Evolutionary conservation across 1,140 invertebrate genomes (phyloP).

Genomic region (Oscheius sp.): DNA sequence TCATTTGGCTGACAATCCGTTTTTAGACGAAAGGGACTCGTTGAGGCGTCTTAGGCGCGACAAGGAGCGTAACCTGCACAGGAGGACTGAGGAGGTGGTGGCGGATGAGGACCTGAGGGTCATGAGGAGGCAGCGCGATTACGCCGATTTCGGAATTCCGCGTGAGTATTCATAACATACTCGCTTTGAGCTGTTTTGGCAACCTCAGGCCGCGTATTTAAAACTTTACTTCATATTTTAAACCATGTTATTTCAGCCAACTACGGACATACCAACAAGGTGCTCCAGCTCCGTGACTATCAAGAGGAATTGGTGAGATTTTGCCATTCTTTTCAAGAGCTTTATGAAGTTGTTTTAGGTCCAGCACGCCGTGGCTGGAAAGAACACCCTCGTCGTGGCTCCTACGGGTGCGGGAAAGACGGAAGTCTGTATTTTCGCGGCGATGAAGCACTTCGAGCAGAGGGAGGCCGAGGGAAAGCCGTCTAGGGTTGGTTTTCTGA

Average conservation of each 20-base stretch:
- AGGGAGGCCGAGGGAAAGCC: neutral
- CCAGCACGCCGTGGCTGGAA: constrained; percentile 17
- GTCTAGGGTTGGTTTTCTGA: neutral
- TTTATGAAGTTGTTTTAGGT: neutral
- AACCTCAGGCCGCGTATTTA: no score
- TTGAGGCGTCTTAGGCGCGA: no score
- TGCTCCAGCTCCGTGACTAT: constrained; percentile 19
- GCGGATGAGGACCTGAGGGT: no score
- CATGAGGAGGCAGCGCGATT: no score
- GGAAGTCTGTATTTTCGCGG: constrained; percentile 26
- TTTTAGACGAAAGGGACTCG: no score
- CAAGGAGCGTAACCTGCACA: no score
- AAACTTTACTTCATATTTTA: no score
- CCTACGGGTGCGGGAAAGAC: constrained; percentile 47
- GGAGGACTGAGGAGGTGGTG: no score
- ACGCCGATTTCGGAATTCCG: no score
- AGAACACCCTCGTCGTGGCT: constrained; percentile 39
- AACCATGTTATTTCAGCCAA: neutral
- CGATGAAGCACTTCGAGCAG: constrained; percentile 22
- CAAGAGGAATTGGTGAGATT: constrained; percentile 28
- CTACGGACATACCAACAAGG: neutral
- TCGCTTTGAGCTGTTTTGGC: no score
- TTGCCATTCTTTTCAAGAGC: neutral
- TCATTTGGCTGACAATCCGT: no score
- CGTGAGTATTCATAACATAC: no score